Evolutionary conservation across 2,113 vertebrate species (phyloP), one percentile per base, ranked within the genome.

Genomic region (Thunnus thynnus): DNA sequence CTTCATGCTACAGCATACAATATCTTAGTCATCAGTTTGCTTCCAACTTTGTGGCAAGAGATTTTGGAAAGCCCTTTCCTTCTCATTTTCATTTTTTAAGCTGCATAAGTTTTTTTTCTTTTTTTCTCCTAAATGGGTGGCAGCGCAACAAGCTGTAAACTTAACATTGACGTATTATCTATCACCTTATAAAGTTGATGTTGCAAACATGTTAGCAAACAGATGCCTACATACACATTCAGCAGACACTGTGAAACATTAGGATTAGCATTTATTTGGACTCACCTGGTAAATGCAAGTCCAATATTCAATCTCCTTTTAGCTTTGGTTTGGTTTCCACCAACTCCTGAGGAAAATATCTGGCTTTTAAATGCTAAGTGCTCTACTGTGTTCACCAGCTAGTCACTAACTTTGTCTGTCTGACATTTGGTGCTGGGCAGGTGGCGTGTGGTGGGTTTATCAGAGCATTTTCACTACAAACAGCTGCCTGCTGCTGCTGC

Each of bases 381-480:
- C 8, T 6, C 32, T 25, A 36, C 5, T 13, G 18, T 51, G 64
- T 25, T 51, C 46, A 36, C 48, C 65, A 52, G 65, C 65, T 67
- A 27, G 25, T 66, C 20, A 14, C 46, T 18, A 27, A 50, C 46
- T 11, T 32, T 62, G 63, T 46, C 63, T 65, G 63, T 22, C 4
- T 36, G 8, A 36, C 36, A 36, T 36, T 32, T 32, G 32, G 2
- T 67, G 14, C 16, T 30, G 10, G 51, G 64, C 64, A 67, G 47
- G 47, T 67, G 64, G 64, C 11, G 46, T 51, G 46, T 25, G 30
- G 14, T 30, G 46, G 63, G n/a, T 48, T 66, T 66, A 66, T 50
- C 63, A 66, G 22, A 66, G 47, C 64, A 67, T 67, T 3, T 67
- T 52, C 48, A 52, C 46, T 67, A 30, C 3, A 67, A 51, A 27